Evolutionary conservation across 2,888 invertebrate genomes (phyloP).

Genomic region (Drosophila formosana): DNA sequence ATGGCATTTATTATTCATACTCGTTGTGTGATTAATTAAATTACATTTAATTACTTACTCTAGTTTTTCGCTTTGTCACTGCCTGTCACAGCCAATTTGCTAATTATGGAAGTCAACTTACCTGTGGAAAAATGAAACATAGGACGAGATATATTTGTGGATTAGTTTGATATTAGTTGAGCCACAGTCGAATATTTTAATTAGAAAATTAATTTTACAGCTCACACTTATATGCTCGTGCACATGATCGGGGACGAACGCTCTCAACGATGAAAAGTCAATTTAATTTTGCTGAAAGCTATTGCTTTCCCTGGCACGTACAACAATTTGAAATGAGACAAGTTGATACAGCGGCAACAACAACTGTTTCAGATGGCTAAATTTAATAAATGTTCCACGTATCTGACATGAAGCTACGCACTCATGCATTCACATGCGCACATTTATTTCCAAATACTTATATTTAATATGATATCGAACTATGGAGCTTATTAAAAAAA

Average conservation of each 20-base stretch:
- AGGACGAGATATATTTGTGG: constrained; percentile 4
- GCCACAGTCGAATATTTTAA: constrained; percentile 32
- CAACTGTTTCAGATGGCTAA: constrained; percentile 60
- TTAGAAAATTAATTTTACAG: constrained; percentile 24
- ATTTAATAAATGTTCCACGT: constrained; percentile 68
- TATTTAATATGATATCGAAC: constrained; percentile 18
- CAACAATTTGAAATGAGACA: constrained; percentile 70
- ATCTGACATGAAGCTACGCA: constrained; percentile 25
- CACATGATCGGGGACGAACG: constrained; percentile 1
- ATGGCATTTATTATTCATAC: constrained; percentile 6
- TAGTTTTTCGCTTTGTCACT: not conserved
- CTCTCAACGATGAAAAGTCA: constrained; percentile 52
- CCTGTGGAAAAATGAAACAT: constrained; percentile 26
- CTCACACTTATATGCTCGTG: not conserved
- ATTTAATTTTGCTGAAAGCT: constrained; percentile 75
- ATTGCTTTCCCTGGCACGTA: constrained; percentile 69
- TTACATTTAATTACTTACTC: constrained; percentile 25
- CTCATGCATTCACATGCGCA: constrained; percentile 2
- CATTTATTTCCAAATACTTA: constrained; percentile 6
- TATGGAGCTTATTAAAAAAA: constrained; percentile 51
- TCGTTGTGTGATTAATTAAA: constrained; percentile 6
- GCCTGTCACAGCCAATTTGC: constrained; percentile 17
- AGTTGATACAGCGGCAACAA: constrained; percentile 42
- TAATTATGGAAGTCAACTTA: constrained; percentile 39
- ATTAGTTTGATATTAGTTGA: constrained; percentile 9